These are phyloP conservation scores for Eristalis tenax DNA, from an alignment of 2,888 invertebrate species.

Conservation along the genomic window DNA sequence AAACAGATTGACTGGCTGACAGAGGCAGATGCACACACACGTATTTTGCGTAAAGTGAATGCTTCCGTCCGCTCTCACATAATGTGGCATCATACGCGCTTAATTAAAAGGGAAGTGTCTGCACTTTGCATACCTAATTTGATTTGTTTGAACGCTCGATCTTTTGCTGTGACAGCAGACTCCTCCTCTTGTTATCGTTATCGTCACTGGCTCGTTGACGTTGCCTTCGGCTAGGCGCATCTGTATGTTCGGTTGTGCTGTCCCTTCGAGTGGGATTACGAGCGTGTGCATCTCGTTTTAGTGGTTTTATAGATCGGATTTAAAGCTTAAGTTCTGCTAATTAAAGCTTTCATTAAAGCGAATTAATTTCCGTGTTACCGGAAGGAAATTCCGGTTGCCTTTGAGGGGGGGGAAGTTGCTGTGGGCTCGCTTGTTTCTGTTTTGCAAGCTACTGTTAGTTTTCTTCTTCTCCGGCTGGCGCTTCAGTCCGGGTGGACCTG, in stretches of 20 bases:
- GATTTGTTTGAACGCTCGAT: constrained; percentile 59
- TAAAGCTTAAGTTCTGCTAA: constrained; percentile 18
- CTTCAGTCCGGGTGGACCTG: too few species aligned
- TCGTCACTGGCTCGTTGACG: constrained; percentile 8
- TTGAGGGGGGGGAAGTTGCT: not conserved
- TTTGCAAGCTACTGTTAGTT: not conserved
- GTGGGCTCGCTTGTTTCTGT: not conserved
- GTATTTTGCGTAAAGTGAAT: constrained; percentile 19
- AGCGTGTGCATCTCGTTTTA: constrained; percentile 1
- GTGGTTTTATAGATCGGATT: constrained; percentile 4
- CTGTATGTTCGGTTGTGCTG: not conserved
- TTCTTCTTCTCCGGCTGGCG: not conserved
- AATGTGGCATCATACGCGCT: constrained; percentile 57
- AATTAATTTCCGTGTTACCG: not conserved
- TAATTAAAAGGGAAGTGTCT: constrained; percentile 59
- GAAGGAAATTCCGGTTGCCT: not conserved
- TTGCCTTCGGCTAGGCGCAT: not conserved
- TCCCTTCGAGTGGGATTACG: constrained; percentile 5
- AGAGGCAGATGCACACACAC: not conserved
- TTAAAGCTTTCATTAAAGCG: constrained; percentile 32
- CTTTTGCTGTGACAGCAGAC: not conserved
- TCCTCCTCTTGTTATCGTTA: not conserved
- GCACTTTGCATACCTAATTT: constrained; percentile 61
- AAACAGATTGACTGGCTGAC: constrained; percentile 40
- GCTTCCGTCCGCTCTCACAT: constrained; percentile 40